Conservation (phyloP, 1,140 invertebrate genomes). For the Pogonomyrmex californicus region DNA sequence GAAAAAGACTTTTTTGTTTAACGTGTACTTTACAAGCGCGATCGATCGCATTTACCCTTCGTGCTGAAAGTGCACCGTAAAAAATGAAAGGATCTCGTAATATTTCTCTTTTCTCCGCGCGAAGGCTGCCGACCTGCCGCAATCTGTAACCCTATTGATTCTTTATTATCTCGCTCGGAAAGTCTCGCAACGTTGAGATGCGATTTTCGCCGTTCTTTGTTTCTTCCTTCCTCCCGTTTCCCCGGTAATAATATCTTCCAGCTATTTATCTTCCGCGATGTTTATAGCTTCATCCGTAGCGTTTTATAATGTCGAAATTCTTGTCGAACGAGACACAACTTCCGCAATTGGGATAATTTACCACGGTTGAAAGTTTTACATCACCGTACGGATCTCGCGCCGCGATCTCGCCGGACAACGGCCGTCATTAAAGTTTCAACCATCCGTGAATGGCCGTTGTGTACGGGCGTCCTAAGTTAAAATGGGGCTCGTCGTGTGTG, state of each 20-base stretch:
- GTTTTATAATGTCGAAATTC: not conserved
- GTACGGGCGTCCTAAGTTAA: constrained; percentile 47
- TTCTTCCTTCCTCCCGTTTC: not conserved
- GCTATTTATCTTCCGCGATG: not conserved
- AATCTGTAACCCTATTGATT: constrained; percentile 11
- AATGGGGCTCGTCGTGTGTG: constrained; percentile 59
- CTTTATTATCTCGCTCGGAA: constrained; percentile 14
- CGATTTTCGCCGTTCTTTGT: not conserved
- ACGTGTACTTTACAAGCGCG: constrained; percentile 23
- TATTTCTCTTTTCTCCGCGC: constrained; percentile 36
- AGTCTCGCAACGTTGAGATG: not conserved
- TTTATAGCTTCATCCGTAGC: not conserved
- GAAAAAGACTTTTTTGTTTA: constrained; percentile 44
- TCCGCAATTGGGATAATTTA: constrained; percentile 30
- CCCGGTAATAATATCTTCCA: too few relatives aligned
- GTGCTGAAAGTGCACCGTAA: constrained; percentile 5
- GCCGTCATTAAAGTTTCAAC: constrained; percentile 58
- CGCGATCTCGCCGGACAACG: not conserved
- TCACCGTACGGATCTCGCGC: constrained; percentile 18
- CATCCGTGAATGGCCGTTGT: constrained; percentile 19
- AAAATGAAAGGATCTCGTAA: constrained; percentile 19
- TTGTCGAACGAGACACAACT: constrained; percentile 4
- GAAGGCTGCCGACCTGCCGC: not conserved
- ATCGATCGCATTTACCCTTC: constrained; percentile 40
- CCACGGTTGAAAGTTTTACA: constrained; percentile 7